Conservation (phyloP, 2,888 invertebrate genomes). For the Lasioglossum leucozonium region DNA sequence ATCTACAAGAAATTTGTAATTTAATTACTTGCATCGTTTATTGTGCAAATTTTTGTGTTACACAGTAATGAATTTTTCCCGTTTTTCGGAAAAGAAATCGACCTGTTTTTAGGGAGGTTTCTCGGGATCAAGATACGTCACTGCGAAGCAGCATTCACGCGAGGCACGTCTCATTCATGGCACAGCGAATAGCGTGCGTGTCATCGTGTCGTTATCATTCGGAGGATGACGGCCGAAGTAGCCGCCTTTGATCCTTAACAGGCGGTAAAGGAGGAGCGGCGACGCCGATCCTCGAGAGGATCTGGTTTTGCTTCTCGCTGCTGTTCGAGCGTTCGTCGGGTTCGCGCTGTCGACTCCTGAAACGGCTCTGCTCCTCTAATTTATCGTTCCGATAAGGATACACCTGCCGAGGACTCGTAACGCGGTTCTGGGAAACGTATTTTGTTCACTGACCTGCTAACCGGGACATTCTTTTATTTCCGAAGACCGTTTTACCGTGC, state of each 20-base stretch:
- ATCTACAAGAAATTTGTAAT: too few relatives aligned
- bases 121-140: background rate
- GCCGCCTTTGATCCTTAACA: slow-evolving; percentile 58
- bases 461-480: background rate
- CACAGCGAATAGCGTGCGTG: slow-evolving; percentile 15
- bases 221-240: slow-evolving; percentile 6
- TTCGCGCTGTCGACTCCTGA: slow-evolving; percentile 43
- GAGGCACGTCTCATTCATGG: background rate
- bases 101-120: background rate
- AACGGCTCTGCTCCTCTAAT: slow-evolving; percentile 45
- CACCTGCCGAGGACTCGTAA: slow-evolving; percentile 38
- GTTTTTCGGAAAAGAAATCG: too few relatives aligned
- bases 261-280: slow-evolving; percentile 25
- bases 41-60: too few relatives aligned
- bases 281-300: slow-evolving; percentile 28
- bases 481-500: background rate
- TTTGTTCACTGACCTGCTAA: background rate
- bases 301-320: slow-evolving; percentile 40
- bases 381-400: slow-evolving; percentile 54
- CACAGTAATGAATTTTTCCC: too few relatives aligned
- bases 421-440: background rate
- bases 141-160: background rate
- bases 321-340: slow-evolving; percentile 10
- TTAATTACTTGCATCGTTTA: too few relatives aligned
- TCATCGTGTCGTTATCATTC: slow-evolving; percentile 54